Evolutionary conservation across 2,888 invertebrate genomes (phyloP).

Genomic region (Trichopoda pennipes): DNA sequence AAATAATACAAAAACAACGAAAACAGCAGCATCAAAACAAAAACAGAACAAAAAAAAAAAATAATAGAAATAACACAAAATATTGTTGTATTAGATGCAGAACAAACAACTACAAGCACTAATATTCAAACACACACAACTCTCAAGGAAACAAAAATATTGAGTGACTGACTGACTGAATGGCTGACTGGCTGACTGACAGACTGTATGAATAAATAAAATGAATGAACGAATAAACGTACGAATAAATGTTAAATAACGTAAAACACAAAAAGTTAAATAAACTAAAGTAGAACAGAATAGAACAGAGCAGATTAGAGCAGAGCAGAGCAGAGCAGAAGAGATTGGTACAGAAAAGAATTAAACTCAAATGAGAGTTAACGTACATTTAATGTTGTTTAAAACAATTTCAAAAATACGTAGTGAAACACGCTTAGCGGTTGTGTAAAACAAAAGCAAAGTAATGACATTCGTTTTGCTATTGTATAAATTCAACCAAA

Average conservation of each 20-base stretch:
- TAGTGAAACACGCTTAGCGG: conserved; percentile 28
- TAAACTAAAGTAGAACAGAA: conserved; percentile 29
- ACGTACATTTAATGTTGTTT: conserved; percentile 53
- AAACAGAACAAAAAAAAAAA: too few relatives aligned
- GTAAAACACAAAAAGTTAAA: conserved; percentile 19
- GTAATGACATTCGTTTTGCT: conserved; percentile 49
- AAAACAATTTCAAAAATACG: conserved; percentile 20
- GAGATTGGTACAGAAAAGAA: conserved; percentile 28
- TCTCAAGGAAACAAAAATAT: conserved; percentile 44
- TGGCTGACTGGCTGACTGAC: conserved; percentile 37
- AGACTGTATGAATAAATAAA: conserved; percentile 46
- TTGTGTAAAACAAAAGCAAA: conserved; percentile 48
- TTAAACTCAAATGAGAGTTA: conserved; percentile 53
- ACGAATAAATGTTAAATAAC: conserved; percentile 62
- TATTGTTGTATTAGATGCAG: conserved; percentile 52
- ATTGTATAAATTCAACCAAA: conserved; percentile 6
- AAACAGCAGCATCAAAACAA: not conserved
- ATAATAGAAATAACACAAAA: conserved; percentile 34
- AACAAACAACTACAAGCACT: conserved; percentile 45
- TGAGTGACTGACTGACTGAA: conserved; percentile 32
- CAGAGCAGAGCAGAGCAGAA: conserved; percentile 15
- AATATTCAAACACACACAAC: conserved; percentile 7
- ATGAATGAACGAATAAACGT: conserved; percentile 30
- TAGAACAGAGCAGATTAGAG: conserved; percentile 1
- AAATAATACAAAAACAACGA: conserved; percentile 48